A percentile compares a stretch with the other conserved stretches of the same genome.
phyloP scores from a whole-genome alignment of 2,888 invertebrate species.

The Brachyptera risi region DNA sequence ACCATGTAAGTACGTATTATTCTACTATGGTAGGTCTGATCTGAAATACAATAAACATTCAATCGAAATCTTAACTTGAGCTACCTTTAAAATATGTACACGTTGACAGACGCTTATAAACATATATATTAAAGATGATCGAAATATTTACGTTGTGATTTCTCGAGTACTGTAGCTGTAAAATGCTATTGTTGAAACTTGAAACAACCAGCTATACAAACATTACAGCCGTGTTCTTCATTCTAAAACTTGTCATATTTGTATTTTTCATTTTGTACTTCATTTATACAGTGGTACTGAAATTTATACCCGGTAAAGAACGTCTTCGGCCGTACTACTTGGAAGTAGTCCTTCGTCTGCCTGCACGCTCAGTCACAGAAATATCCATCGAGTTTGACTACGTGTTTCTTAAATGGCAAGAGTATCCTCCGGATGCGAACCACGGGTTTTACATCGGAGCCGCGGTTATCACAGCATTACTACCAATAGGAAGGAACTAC shows the following conservation, averaged over 20 bases:
- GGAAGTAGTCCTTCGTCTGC: slow-evolving; percentile 76
- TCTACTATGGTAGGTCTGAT: too few relatives aligned
- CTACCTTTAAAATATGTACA: too few relatives aligned
- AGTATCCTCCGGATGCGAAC: slow-evolving; percentile 99
- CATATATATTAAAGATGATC: too few relatives aligned
- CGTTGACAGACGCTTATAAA: background rate
- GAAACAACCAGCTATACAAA: too few relatives aligned
- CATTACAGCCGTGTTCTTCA: background rate
- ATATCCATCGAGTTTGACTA: slow-evolving; percentile 89
- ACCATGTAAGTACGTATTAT: slow-evolving; percentile 50
- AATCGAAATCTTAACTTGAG: too few relatives aligned
- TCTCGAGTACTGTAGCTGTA: too few relatives aligned
- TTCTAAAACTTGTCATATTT: slow-evolving; percentile 36
- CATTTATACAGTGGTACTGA: slow-evolving; percentile 43
- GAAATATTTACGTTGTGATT: too few relatives aligned
- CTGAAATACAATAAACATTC: too few relatives aligned
- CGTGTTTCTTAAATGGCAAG: slow-evolving; percentile 96
- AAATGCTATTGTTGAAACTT: too few relatives aligned
- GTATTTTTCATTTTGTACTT: slow-evolving; percentile 33
- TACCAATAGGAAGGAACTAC: slow-evolving; percentile 76
- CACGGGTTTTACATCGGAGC: slow-evolving; percentile 96
- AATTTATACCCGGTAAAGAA: slow-evolving; percentile 73
- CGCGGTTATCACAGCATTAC: slow-evolving; percentile 71
- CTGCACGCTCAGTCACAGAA: slow-evolving; percentile 73
- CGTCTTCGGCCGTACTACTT: slow-evolving; percentile 81